A percentile compares a stretch with the other conserved stretches of the same genome.
Conservation (phyloP, 2,113 vertebrate genomes). For the Erythrolamprus reginae region DNA sequence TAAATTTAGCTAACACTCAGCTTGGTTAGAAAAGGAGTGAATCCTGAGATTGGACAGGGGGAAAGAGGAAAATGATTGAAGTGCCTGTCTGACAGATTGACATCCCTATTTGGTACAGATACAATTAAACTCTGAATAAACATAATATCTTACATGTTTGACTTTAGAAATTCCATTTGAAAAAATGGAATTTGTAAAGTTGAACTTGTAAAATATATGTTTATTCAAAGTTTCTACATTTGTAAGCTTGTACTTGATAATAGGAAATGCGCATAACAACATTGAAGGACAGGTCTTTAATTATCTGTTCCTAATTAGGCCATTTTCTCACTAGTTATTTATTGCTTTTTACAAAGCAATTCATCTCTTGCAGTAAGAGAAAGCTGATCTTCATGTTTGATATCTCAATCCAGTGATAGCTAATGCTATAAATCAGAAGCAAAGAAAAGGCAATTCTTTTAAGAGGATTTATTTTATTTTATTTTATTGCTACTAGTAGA, state of each 20-base stretch:
- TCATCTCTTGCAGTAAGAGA: not conserved
- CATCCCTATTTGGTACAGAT: not conserved
- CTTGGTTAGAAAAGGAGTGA: not conserved
- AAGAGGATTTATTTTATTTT: not conserved
- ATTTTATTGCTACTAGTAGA: not conserved
- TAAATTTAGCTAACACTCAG: not conserved
- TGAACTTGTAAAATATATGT: not conserved
- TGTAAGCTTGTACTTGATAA: not conserved
- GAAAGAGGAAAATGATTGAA: no score
- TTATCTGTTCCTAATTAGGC: not conserved
- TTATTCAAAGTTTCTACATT: not conserved
- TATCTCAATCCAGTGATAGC: not conserved
- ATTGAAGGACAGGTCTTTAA: not conserved
- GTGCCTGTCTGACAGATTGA: not conserved
- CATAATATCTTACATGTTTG: no score
- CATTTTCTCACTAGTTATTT: not conserved
- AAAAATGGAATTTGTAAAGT: not conserved
- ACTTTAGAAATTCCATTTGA: no score
- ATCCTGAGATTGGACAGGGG: no score
- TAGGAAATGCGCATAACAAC: not conserved
- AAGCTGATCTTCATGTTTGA: not conserved
- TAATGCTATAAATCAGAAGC: not conserved
- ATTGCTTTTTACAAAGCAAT: not conserved
- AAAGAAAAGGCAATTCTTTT: not conserved
- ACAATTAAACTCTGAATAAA: not conserved